Evolutionary conservation across 2,113 vertebrate genomes (phyloP).

Genomic region (Calidris pygmaea): DNA sequence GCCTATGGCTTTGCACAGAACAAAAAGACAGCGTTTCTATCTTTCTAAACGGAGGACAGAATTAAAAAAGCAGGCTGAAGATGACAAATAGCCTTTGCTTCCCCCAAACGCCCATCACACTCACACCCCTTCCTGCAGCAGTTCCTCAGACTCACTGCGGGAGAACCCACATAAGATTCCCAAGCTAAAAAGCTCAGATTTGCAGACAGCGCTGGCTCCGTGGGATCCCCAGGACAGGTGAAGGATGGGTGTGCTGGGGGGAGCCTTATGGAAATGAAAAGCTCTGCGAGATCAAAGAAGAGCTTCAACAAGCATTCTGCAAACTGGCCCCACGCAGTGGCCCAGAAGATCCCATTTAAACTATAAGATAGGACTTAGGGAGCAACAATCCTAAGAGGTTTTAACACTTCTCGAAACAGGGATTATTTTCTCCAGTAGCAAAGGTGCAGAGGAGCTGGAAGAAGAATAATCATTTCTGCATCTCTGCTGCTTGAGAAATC

Average conservation of each 20-base stretch:
- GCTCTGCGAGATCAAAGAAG: background rate
- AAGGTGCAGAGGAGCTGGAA: background rate
- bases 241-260: background rate
- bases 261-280: background rate
- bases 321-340: background rate
- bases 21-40: background rate
- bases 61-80: background rate
- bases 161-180: background rate
- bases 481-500: background rate
- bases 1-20: background rate
- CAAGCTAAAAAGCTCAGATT: background rate
- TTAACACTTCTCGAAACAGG: background rate
- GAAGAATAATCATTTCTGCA: background rate
- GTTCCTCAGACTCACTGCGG: background rate
- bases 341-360: background rate
- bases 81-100: background rate
- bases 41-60: background rate
- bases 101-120: background rate
- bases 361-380: background rate
- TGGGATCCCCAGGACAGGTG: accelerated
- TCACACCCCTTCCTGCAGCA: background rate
- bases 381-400: background rate
- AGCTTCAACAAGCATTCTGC: background rate
- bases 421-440: background rate
- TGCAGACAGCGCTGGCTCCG: accelerated